Percentiles rank a stretch among this genome's conserved stretches.
These are phyloP conservation scores for Gryllus bimaculatus DNA, from an alignment of 1,140 invertebrate genomes.

Conservation along the genomic window DNA sequence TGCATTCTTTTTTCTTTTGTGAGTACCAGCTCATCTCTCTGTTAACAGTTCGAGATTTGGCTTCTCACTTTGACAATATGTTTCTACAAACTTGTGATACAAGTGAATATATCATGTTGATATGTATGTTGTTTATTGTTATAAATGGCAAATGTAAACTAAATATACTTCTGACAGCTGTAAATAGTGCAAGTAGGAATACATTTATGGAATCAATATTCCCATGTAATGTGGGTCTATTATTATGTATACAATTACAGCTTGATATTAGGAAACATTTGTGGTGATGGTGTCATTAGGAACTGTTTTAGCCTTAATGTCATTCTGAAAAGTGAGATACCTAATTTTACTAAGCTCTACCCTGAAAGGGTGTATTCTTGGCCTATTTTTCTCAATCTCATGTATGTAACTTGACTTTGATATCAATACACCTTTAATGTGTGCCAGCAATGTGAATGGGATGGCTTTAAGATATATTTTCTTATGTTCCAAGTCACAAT, in stretches of 20 bases:
- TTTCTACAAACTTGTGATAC: constrained; percentile 1
- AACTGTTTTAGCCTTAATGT: not conserved
- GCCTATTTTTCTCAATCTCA: constrained; percentile 4
- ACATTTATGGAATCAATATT: not conserved
- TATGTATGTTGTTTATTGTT: constrained; percentile 6
- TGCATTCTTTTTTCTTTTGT: not conserved
- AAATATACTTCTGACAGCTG: not conserved
- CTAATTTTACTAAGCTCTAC: not conserved
- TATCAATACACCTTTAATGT: constrained; percentile 2
- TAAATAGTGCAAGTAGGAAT: not conserved
- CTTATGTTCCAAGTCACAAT: constrained; percentile 4
- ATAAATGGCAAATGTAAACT: constrained; percentile 5
- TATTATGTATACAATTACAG: not conserved
- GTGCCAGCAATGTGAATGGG: not conserved
- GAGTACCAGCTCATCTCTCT: not conserved
- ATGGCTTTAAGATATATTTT: not conserved
- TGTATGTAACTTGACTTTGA: constrained; percentile 1
- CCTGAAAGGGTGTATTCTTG: not conserved
- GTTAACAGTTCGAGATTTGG: not conserved
- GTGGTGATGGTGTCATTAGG: not conserved
- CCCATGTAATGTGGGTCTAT: not conserved
- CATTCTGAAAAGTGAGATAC: not conserved
- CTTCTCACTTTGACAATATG: constrained; percentile 4
- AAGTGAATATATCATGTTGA: constrained; percentile 5
- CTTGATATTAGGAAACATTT: not conserved